Percentiles rank a stretch among this genome's conserved stretches.
Conservation (phyloP, 2,888 invertebrate species). For the Tolmerus cingulatus region DNA sequence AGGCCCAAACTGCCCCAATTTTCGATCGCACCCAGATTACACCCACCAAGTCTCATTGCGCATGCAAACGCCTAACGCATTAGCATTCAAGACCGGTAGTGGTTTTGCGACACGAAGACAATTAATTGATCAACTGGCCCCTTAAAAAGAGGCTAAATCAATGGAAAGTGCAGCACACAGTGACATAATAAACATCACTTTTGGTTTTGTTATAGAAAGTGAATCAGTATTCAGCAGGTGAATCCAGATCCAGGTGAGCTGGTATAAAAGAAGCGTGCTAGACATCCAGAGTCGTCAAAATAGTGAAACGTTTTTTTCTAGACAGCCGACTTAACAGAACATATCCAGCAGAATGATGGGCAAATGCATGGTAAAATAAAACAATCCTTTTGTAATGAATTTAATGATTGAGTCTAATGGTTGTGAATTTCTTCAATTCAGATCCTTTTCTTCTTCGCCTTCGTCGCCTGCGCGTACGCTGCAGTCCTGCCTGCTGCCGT, state of each 20-base stretch:
- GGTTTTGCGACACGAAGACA: not conserved
- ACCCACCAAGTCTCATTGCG: not conserved
- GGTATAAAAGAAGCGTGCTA: slow-evolving; percentile 19
- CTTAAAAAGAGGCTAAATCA: not conserved
- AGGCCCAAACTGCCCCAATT: not conserved
- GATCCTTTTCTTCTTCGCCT: slow-evolving; percentile 61
- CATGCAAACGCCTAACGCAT: not conserved
- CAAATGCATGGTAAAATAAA: slow-evolving; percentile 57
- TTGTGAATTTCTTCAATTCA: slow-evolving; percentile 45
- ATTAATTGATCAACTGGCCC: slow-evolving; percentile 1
- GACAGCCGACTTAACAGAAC: slow-evolving; percentile 9
- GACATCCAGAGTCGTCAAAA: slow-evolving; percentile 43
- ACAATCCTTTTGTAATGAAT: not conserved
- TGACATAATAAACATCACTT: slow-evolving; percentile 24
- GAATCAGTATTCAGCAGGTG: slow-evolving; percentile 25
- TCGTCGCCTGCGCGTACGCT: slow-evolving; percentile 67
- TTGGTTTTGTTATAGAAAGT: slow-evolving; percentile 39
- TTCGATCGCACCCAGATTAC: not conserved
- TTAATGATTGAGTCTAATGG: not conserved
- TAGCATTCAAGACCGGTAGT: not conserved
- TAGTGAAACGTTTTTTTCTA: slow-evolving; percentile 30
- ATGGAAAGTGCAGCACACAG: slow-evolving; percentile 27
- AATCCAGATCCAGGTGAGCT: not conserved
- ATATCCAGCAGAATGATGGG: slow-evolving; percentile 55
- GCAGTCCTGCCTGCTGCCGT: slow-evolving; percentile 64